These are phyloP conservation scores for Drosophila triauraria DNA, from an alignment of 1,140 invertebrate genomes.

Conservation along the genomic window DNA sequence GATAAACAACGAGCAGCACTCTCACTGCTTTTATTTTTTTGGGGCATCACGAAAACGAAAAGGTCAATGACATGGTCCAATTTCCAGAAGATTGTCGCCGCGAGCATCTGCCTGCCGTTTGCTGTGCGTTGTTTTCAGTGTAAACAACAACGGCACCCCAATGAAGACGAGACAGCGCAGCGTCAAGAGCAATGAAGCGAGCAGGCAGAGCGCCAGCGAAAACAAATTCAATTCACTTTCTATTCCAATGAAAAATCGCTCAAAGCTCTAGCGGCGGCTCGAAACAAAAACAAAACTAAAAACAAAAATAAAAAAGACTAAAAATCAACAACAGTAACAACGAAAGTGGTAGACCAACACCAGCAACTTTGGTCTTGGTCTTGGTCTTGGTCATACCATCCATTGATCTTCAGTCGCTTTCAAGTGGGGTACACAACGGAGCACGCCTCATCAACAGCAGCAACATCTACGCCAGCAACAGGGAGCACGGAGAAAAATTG, in stretches of 20 bases:
- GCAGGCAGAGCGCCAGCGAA: conserved; percentile 51
- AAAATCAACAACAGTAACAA: conserved; percentile 79
- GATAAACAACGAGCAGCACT: conserved; percentile 62
- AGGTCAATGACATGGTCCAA: conserved; percentile 84
- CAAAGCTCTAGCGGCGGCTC: conserved; percentile 68
- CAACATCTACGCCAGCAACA: conserved; percentile 45
- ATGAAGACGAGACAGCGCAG: conserved; percentile 62
- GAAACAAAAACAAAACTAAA: conserved; percentile 16
- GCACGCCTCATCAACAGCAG: conserved; percentile 73
- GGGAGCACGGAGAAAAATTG: conserved; percentile 6
- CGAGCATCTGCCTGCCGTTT: conserved; percentile 34
- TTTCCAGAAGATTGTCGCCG: conserved; percentile 50
- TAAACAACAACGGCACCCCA: conserved; percentile 53
- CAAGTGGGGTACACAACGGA: conserved; percentile 70
- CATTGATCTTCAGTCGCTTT: conserved; percentile 75
- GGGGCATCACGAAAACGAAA: conserved; percentile 46
- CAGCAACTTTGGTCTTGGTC: conserved; percentile 56
- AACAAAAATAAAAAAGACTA: conserved; percentile 19
- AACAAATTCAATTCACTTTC: conserved; percentile 84
- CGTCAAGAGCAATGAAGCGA: conserved; percentile 68
- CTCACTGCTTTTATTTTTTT: conserved; percentile 66
- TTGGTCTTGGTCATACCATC: conserved; percentile 64
- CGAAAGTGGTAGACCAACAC: conserved; percentile 80
- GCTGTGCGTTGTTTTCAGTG: conserved; percentile 59
- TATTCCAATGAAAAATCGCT: conserved; percentile 84